Evolutionary conservation across 2,113 vertebrate species (phyloP).

Genomic region (Hymenochirus boettgeri): DNA sequence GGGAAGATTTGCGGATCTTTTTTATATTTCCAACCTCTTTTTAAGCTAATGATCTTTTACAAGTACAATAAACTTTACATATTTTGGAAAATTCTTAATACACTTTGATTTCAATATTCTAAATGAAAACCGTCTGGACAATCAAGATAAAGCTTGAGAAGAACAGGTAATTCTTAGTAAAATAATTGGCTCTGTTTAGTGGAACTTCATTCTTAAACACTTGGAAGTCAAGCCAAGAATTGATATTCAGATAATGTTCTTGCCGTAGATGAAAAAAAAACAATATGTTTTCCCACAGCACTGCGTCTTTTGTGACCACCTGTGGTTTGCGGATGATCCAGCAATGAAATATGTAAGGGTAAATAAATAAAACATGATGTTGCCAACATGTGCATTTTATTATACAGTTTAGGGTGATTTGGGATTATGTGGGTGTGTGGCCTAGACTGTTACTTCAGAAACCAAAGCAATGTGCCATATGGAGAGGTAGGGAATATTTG

Average conservation of each 20-base stretch:
- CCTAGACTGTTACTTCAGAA: constrained; percentile 35
- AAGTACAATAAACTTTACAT: constrained; percentile 8
- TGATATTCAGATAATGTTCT: constrained; percentile 40
- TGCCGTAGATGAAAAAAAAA: constrained; percentile 27
- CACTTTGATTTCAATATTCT: constrained; percentile 1
- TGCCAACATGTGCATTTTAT: constrained; percentile 43
- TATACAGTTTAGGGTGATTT: constrained; percentile 40
- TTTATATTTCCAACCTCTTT: too few species aligned
- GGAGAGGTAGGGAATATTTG: constrained; percentile 41
- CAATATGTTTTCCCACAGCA: constrained; percentile 29
- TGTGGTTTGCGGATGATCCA: constrained; percentile 40
- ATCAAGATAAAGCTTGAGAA: constrained; percentile 18
- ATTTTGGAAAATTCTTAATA: constrained; percentile 17
- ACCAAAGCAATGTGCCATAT: constrained; percentile 42
- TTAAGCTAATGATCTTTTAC: too few species aligned
- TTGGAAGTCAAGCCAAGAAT: constrained; percentile 20
- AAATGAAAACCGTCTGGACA: constrained; percentile 11
- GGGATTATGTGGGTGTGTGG: constrained; percentile 42
- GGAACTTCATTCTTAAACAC: constrained; percentile 15
- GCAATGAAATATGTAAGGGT: constrained; percentile 41
- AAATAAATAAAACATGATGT: constrained; percentile 41
- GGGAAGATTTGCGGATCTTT: too few species aligned
- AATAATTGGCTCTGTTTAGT: constrained; percentile 13
- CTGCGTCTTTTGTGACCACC: constrained; percentile 37
- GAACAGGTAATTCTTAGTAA: constrained; percentile 23